Percentiles rank a stretch among this genome's conserved stretches.
phyloP scores from a whole-genome alignment of 1,140 invertebrate species.

The Neodiprion virginianus region DNA sequence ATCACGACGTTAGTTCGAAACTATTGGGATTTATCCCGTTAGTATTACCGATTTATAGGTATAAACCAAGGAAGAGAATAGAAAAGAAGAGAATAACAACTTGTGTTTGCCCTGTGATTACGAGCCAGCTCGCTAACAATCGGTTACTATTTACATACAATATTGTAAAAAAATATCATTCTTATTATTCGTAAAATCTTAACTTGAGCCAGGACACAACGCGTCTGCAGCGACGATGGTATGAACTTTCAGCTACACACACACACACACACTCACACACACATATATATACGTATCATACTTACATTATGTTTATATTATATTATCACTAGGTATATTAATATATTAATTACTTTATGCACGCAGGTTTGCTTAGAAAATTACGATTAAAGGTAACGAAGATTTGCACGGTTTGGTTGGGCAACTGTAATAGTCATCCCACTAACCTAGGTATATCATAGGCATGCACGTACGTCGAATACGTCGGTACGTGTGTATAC shows the following conservation, averaged over 20 bases:
- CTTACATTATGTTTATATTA: neutral
- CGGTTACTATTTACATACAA: neutral
- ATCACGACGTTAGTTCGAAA: neutral
- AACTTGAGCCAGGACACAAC: neutral
- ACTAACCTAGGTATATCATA: neutral
- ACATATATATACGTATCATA: neutral
- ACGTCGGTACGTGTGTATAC: neutral
- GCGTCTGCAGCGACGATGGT: neutral
- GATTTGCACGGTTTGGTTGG: slow-evolving; percentile 1
- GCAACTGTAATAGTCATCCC: neutral
- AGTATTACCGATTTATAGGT: too few relatives aligned
- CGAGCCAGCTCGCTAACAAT: slow-evolving; percentile 2
- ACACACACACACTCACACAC: too few relatives aligned
- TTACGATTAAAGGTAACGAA: slow-evolving; percentile 2
- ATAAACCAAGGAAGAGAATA: too few relatives aligned
- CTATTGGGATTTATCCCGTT: too few relatives aligned
- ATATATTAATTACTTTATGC: neutral
- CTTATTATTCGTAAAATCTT: neutral
- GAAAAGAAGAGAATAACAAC: neutral
- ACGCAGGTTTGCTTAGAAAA: neutral
- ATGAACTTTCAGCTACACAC: neutral
- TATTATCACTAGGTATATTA: neutral
- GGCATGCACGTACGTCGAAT: neutral
- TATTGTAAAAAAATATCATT: slow-evolving; percentile 1
- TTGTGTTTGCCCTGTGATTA: neutral